Percentiles rank a stretch among this genome's conserved stretches.
Evolutionary conservation across 2,113 vertebrate species (phyloP).

Genomic region (Petrocephalus microphthalmus): DNA sequence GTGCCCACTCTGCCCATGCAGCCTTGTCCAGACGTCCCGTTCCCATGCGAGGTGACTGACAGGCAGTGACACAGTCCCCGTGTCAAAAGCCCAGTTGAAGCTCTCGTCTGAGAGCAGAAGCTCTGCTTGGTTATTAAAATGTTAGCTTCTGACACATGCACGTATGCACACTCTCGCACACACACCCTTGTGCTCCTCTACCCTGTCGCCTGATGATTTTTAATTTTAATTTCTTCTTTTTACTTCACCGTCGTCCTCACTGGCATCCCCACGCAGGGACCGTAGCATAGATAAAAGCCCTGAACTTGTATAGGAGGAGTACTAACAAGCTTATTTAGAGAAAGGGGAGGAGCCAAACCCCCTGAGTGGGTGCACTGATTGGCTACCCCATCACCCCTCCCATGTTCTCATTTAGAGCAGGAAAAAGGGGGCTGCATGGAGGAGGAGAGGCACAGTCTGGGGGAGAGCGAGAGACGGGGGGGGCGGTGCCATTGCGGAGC

Average conservation of each 20-base stretch:
- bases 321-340: slow-evolving; percentile 74
- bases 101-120: not conserved
- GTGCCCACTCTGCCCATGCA: not conserved
- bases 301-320: slow-evolving; percentile 66
- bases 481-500: slow-evolving; percentile 61
- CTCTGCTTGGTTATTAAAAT: not conserved
- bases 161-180: not conserved
- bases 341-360: slow-evolving; percentile 42
- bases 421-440: slow-evolving; percentile 35
- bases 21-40: not conserved
- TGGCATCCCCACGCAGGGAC: slow-evolving; percentile 28
- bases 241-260: slow-evolving; percentile 26
- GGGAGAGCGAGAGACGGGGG: slow-evolving; percentile 28
- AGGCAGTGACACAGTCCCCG: not conserved
- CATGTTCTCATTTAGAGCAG: slow-evolving; percentile 24
- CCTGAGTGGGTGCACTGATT: slow-evolving; percentile 51
- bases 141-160: not conserved
- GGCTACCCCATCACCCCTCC: slow-evolving; percentile 48
- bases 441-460: slow-evolving; percentile 28
- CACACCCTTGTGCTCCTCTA: not conserved
- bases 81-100: not conserved
- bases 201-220: slow-evolving; percentile 24
- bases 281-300: slow-evolving; percentile 31
- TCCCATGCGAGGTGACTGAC: not conserved
- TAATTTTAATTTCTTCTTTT: not conserved